Evolutionary conservation across 2,888 invertebrate species (phyloP), one percentile per base, ranked within the genome.

Genomic region (Drosophila atripex): DNA sequence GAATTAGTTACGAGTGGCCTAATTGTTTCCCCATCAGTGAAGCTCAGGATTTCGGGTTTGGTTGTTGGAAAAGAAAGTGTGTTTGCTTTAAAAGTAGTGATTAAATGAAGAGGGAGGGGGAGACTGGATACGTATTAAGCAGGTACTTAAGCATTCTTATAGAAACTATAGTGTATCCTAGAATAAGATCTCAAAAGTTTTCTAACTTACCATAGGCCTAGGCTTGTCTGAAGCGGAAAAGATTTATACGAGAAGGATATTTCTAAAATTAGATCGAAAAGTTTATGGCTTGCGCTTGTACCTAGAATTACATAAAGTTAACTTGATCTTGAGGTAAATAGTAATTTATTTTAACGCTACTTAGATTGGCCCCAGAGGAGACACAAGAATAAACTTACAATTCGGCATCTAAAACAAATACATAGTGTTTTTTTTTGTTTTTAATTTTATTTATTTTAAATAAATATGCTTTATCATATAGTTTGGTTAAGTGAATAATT

Each of bases 381-480:
- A 25, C 8, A 30, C 11, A 50, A 11, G 21, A 7, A 43, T 54
- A 76, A 77, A 82, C 80, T 82, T 85, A 80, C 80, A 78, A 52
- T 46, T 71, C 54, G 71, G 55, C 64, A 68, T 64, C 66, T 74
- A 68, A 77, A 72, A 78, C 84, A 84, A 55, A 71, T 85, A 82
- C 80, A 82, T 82, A 82, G 80, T 77, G 79, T 85, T 76, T 69
- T 63, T 77, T 71, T 71, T 79, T 70, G 66, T 70, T 71, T 82
- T 70, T 69, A 41, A 30, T 65, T 79, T 82, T 73, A 77, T 85
- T 82, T 78, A 80, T 82, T 80, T 85, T 69, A 84, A 84, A 84
- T 84, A 75, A 74, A 58, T 73, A 53, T 57, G 54, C 57, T 30
- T 71, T 71, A 38, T 55, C 47, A 51, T 61, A 72, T 47, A 23